phyloP scores from a whole-genome alignment of 2,797 vertebrate species.

The Arnoldichthys spilopterus region DNA sequence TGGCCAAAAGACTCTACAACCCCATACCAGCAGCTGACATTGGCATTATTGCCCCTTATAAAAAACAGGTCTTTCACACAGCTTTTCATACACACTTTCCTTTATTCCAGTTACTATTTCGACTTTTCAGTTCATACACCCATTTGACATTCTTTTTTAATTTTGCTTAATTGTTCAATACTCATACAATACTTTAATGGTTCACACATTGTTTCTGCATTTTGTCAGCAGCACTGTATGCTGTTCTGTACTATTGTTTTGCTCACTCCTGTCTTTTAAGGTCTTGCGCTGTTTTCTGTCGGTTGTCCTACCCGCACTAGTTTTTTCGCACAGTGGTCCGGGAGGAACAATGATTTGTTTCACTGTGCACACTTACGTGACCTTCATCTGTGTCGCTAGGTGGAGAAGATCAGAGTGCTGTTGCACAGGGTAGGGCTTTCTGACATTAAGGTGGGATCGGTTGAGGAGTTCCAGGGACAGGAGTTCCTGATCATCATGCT shows the following conservation, averaged over 20 bases:
- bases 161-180: background rate
- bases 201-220: too few species aligned
- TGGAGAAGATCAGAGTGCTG: conserved; percentile 90
- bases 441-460: conserved; percentile 93
- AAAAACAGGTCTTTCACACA: conserved; percentile 89
- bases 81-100: too few species aligned
- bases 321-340: too few species aligned
- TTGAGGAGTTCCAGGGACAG: conserved; percentile 97
- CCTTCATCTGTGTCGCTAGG: conserved; percentile 69
- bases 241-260: too few species aligned
- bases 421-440: conserved; percentile 83
- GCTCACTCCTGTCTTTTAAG: too few species aligned
- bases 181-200: too few species aligned
- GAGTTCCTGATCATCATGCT: conserved; percentile 88
- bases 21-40: conserved; percentile 81
- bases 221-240: too few species aligned
- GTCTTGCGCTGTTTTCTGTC: too few species aligned
- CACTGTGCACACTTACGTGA: background rate
- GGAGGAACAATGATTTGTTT: too few species aligned
- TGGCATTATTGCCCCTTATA: conserved; percentile 92
- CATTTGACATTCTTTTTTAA: background rate
- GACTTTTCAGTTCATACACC: too few species aligned
- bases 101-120: too few species aligned
- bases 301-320: background rate
- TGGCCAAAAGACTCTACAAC: conserved; percentile 81